Conservation (phyloP, 2,797 vertebrate species). For the Typhlichthys subterraneus region DNA sequence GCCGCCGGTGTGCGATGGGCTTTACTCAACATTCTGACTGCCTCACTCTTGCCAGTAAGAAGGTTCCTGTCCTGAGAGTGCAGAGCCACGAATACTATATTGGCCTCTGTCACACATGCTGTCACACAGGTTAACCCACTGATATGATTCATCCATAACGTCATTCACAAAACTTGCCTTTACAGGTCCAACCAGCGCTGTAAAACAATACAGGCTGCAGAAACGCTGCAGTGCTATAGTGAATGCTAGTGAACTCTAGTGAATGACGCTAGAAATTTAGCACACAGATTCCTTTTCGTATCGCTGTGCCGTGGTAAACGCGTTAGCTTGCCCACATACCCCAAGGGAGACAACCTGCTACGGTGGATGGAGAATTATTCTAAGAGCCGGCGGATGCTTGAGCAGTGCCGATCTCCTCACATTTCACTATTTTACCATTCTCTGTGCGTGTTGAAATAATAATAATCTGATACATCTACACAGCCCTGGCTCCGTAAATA, state of each 20-base stretch:
- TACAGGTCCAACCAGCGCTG: slow-evolving; percentile 27
- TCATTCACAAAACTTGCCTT: slow-evolving; percentile 26
- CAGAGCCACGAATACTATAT: slow-evolving; percentile 14
- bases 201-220: neutral
- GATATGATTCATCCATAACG: slow-evolving; percentile 30
- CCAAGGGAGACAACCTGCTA: neutral
- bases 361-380: slow-evolving; percentile 2
- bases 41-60: neutral
- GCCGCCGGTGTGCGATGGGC: too few relatives aligned
- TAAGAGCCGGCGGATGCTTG: slow-evolving; percentile 3
- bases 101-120: slow-evolving; percentile 26
- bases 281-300: neutral
- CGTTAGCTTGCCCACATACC: neutral
- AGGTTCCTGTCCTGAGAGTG: neutral
- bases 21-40: neutral
- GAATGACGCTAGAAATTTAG: neutral
- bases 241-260: too few relatives aligned
- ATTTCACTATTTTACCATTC: too few relatives aligned
- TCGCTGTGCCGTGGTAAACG: neutral
- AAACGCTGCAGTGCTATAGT: too few relatives aligned
- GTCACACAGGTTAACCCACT: slow-evolving; percentile 65
- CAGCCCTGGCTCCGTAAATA: too few relatives aligned
- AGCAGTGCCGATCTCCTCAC: neutral
- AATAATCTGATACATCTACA: too few relatives aligned
- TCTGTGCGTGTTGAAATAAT: too few relatives aligned